phyloP scores from a whole-genome alignment of 2,888 invertebrate genomes.

The Campoletis raptor region DNA sequence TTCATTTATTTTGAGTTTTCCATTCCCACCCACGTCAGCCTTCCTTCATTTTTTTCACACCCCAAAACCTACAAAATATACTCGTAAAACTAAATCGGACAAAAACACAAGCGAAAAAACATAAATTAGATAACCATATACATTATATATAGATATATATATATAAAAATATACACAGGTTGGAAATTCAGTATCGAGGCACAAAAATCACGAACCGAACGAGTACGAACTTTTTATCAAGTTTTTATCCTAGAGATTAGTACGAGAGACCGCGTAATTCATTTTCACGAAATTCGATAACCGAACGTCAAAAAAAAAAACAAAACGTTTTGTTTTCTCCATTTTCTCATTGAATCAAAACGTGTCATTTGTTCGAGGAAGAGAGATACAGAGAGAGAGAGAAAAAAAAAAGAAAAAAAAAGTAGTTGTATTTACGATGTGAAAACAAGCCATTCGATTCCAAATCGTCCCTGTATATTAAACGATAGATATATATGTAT shows the following conservation, averaged over 20 bases:
- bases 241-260: slow-evolving; percentile 65
- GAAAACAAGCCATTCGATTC: slow-evolving; percentile 30
- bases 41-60: neutral
- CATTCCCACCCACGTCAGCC: neutral
- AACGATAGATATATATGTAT: slow-evolving; percentile 48
- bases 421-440: slow-evolving; percentile 51
- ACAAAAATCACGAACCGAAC: slow-evolving; percentile 45
- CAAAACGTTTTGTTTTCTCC: neutral
- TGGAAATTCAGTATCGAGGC: slow-evolving; percentile 44
- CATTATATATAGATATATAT: slow-evolving; percentile 3
- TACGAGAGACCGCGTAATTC: neutral
- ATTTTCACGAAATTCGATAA: slow-evolving; percentile 40
- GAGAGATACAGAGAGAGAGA: neutral
- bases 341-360: slow-evolving; percentile 25
- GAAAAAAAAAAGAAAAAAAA: slow-evolving; percentile 16
- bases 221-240: slow-evolving; percentile 60
- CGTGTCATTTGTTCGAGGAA: slow-evolving; percentile 10
- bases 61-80: slow-evolving; percentile 17
- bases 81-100: neutral
- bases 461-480: slow-evolving; percentile 58
- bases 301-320: slow-evolving; percentile 26
- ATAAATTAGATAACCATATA: slow-evolving; percentile 33
- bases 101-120: slow-evolving; percentile 40
- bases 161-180: slow-evolving; percentile 30
- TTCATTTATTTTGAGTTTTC: slow-evolving; percentile 41